Conservation (phyloP, 2,797 vertebrate genomes). For the Acanthornis magna region DNA sequence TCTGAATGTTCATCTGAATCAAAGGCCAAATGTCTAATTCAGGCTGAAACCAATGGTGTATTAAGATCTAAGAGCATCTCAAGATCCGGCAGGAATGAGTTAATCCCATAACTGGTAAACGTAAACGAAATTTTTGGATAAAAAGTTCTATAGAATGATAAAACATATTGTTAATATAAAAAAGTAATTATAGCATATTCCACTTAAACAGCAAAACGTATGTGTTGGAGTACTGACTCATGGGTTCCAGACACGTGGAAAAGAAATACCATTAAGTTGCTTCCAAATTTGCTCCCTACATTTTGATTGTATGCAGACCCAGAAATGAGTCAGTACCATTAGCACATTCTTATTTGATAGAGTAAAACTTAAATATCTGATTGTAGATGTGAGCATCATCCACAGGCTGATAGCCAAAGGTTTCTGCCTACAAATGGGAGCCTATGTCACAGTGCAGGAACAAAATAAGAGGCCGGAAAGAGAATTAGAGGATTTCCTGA, state of each 20-base stretch:
- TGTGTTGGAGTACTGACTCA: constrained; percentile 45
- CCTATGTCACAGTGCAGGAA: neutral
- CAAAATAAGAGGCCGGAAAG: neutral
- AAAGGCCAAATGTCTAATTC: neutral
- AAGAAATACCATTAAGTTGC: constrained; percentile 20
- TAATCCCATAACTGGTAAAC: neutral
- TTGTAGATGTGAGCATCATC: neutral
- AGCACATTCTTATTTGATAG: neutral
- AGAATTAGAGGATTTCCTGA: neutral
- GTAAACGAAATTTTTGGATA: neutral
- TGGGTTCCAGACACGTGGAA: constrained; percentile 26
- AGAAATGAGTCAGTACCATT: constrained; percentile 30
- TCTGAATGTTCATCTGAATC: neutral
- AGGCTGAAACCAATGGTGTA: neutral
- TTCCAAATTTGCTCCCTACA: constrained; percentile 41
- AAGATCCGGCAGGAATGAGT: neutral
- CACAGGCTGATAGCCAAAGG: neutral
- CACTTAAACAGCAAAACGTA: constrained; percentile 28
- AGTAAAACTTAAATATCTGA: constrained; percentile 2
- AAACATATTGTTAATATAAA: neutral
- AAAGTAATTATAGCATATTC: neutral
- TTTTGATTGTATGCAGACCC: neutral
- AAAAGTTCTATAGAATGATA: neutral
- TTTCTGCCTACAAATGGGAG: constrained; percentile 8
- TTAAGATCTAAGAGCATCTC: neutral